Percentiles rank a stretch among this genome's conserved stretches.
phyloP scores from a whole-genome alignment of 2,113 vertebrate species.

The Perca fluviatilis region DNA sequence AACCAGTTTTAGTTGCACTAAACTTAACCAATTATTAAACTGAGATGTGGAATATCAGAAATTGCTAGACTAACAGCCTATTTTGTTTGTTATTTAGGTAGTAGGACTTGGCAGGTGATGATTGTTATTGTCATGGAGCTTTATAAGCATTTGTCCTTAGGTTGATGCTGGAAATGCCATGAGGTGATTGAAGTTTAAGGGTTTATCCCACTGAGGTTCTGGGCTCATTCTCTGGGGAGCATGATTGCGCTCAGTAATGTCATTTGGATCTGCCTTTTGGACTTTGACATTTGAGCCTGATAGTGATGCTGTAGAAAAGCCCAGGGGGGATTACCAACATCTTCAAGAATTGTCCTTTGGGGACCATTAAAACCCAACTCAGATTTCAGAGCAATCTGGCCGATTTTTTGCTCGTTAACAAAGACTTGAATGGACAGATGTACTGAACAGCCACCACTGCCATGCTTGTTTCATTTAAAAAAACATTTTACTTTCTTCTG shows the following conservation, averaged over 20 bases:
- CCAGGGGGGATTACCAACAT: constrained; percentile 23
- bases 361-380: constrained; percentile 55
- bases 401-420: neutral
- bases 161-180: neutral
- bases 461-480: neutral
- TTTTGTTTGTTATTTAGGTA: neutral
- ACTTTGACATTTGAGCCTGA: constrained; percentile 35
- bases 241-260: constrained; percentile 19
- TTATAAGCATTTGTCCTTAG: neutral
- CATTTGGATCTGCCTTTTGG: constrained; percentile 10
- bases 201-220: neutral
- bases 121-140: neutral
- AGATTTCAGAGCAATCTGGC: constrained; percentile 49
- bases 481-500: neutral
- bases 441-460: neutral
- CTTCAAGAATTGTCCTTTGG: constrained; percentile 43
- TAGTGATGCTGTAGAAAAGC: constrained; percentile 7
- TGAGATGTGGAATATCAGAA: neutral
- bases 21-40: neutral
- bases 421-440: constrained; percentile 9
- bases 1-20: neutral
- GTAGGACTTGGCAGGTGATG: neutral
- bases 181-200: neutral
- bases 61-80: neutral
- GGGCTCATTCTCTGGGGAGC: constrained; percentile 17